Evolutionary conservation across 2,888 invertebrate species (phyloP).

Genomic region (Omphaloscelis lunosa): DNA sequence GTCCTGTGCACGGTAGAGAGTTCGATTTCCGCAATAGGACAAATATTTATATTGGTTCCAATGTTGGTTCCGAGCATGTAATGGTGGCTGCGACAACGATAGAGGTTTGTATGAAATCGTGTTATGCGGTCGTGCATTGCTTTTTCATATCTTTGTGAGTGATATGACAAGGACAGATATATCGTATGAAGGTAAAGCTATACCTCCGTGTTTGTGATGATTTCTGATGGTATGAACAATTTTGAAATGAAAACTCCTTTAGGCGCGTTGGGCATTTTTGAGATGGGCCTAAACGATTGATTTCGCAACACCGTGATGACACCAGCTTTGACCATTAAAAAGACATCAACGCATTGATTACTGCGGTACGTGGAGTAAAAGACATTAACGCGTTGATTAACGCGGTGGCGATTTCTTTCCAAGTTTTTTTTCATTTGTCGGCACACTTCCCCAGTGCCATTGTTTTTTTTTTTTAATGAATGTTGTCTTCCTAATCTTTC

Average conservation of each 20-base stretch:
- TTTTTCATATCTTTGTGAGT: not conserved
- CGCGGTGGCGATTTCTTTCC: no score
- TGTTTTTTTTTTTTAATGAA: no score
- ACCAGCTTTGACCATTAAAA: no score
- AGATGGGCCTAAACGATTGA: no score
- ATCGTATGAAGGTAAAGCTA: not conserved
- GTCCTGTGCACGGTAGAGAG: constrained; percentile 19
- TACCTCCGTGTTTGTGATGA: not conserved
- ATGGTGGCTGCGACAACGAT: constrained; percentile 12
- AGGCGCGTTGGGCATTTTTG: no score
- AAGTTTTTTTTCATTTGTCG: no score
- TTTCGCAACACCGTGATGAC: no score
- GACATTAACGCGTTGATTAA: no score
- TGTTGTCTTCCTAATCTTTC: not conserved
- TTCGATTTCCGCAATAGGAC: constrained; percentile 50
- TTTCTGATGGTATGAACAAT: not conserved
- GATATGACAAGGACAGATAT: not conserved
- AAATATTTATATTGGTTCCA: constrained; percentile 49
- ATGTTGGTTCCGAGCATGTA: constrained; percentile 33
- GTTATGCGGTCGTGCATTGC: not conserved
- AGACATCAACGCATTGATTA: no score
- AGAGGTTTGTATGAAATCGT: constrained; percentile 20
- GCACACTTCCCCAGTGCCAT: no score
- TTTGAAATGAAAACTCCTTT: no score
- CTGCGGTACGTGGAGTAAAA: no score